Evolutionary conservation across 1,140 invertebrate genomes (phyloP).

Genomic region (Drosophila repleta): DNA sequence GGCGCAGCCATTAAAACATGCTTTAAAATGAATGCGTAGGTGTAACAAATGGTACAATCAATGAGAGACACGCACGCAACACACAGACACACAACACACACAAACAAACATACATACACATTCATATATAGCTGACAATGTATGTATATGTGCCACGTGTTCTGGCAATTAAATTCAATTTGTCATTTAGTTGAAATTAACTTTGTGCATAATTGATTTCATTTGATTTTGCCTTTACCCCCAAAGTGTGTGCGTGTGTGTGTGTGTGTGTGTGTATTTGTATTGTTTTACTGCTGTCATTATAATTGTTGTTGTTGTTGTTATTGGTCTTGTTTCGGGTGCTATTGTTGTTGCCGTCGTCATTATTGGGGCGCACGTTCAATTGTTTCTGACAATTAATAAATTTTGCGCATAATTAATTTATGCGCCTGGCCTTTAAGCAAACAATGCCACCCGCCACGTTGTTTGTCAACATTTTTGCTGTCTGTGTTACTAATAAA

Average conservation of each 20-base stretch:
- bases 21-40: conserved; percentile 22
- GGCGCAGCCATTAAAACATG: conserved; percentile 2
- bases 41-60: conserved; percentile 26
- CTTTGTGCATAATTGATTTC: conserved; percentile 73
- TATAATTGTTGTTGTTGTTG: conserved; percentile 22
- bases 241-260: background rate
- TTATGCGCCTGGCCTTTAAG: conserved; percentile 53
- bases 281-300: conserved; percentile 35
- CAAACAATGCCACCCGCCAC: conserved; percentile 60
- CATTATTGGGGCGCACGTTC: conserved; percentile 45
- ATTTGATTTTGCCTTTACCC: conserved; percentile 53
- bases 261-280: conserved; percentile 13
- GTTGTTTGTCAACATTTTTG: conserved; percentile 47
- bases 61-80: conserved; percentile 16
- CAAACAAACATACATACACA: conserved; percentile 1
- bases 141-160: conserved; percentile 49
- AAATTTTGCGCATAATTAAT: conserved; percentile 75
- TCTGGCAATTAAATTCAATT: conserved; percentile 71
- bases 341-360: conserved; percentile 11
- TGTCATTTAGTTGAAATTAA: conserved; percentile 64
- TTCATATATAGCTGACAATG: background rate
- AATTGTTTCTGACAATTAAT: conserved; percentile 76
- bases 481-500: conserved; percentile 52
- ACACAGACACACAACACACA: conserved; percentile 12
- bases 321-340: background rate